Percentiles rank a stretch among this genome's conserved stretches.
Conservation (phyloP, 2,797 vertebrate genomes). For the Gymnopithys bicolor region DNA sequence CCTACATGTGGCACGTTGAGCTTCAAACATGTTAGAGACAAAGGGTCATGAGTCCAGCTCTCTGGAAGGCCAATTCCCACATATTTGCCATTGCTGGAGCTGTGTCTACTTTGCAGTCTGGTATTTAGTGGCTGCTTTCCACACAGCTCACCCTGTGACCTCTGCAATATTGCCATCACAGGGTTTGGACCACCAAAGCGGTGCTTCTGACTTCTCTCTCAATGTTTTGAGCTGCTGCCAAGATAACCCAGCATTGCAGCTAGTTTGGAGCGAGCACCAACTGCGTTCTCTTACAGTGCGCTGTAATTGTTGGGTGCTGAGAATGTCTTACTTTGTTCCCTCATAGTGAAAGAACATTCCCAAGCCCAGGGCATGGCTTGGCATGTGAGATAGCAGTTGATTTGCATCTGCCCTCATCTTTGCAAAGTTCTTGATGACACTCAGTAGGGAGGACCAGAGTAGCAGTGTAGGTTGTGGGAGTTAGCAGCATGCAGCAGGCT, state of each 20-base stretch:
- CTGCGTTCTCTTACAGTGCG: neutral
- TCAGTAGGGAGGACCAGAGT: neutral
- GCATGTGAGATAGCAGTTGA: neutral
- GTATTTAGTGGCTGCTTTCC: neutral
- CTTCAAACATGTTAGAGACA: neutral
- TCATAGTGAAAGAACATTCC: neutral
- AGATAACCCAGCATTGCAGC: neutral
- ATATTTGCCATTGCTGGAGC: neutral
- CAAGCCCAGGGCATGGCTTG: neutral
- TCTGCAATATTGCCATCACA: neutral
- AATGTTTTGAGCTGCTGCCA: neutral
- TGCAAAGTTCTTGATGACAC: neutral
- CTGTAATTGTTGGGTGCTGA: neutral
- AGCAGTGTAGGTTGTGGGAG: neutral
- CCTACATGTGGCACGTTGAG: rapidly evolving
- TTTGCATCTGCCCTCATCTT: neutral
- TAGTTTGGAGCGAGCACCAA: neutral
- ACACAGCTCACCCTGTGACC: neutral
- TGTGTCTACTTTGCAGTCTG: neutral
- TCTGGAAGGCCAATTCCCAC: neutral
- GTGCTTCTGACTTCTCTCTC: neutral
- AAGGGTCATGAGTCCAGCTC: neutral
- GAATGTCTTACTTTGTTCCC: neutral
- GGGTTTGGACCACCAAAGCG: neutral
- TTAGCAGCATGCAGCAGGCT: rapidly evolving